phyloP scores from a whole-genome alignment of 2,113 vertebrate species.

The Callipepla squamata region DNA sequence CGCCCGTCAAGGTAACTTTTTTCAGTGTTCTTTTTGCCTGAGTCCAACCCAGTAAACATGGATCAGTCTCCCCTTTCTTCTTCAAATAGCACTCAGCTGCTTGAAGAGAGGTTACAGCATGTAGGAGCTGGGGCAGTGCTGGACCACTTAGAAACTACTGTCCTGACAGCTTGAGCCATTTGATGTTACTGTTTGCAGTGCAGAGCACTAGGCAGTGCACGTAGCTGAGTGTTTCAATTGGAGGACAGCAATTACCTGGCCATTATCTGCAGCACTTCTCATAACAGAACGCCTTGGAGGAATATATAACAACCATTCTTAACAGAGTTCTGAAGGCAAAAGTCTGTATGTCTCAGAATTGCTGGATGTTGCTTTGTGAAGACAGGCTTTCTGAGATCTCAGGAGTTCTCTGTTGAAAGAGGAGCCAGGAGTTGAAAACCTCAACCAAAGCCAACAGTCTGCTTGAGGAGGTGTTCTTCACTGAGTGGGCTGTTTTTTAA shows the following conservation, averaged over 20 bases:
- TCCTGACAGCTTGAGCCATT: fast-evolving
- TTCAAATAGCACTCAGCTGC: no score
- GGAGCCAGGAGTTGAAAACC: neutral
- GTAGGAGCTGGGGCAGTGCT: neutral
- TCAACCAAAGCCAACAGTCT: neutral
- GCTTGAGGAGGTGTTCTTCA: neutral
- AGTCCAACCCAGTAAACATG: neutral
- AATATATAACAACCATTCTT: neutral
- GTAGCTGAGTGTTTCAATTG: neutral
- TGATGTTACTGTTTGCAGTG: neutral
- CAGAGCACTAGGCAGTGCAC: neutral
- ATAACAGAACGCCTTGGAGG: neutral
- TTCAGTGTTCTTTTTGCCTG: neutral
- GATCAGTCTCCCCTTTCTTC: neutral
- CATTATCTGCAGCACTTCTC: fast-evolving
- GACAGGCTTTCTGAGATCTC: neutral
- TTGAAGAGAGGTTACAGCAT: no score
- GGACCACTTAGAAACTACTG: fast-evolving
- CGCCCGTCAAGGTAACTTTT: constrained; percentile 81
- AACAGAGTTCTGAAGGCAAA: neutral
- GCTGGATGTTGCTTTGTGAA: neutral
- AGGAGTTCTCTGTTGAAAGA: neutral
- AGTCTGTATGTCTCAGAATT: neutral
- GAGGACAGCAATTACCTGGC: neutral
- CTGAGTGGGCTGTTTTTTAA: neutral